Conservation (phyloP, 2,888 invertebrate species). For the Ischnura elegans region DNA sequence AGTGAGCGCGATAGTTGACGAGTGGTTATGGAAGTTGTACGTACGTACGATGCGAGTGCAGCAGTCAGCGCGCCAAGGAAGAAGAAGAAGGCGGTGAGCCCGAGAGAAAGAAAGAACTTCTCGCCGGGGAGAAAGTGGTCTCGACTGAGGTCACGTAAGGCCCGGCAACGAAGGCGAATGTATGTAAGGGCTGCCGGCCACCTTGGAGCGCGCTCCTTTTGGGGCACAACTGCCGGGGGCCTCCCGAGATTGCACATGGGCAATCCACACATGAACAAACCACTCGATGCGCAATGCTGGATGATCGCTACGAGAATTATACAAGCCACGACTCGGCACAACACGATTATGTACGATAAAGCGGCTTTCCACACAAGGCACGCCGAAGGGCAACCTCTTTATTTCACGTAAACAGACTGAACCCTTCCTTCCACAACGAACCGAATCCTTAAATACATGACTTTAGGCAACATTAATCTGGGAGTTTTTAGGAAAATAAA, state of each 20-base stretch:
- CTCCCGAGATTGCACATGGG: background rate
- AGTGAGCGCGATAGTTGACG: background rate
- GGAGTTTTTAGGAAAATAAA: too few relatives aligned
- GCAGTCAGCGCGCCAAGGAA: too few relatives aligned
- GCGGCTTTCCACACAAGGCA: too few relatives aligned
- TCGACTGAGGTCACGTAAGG: background rate
- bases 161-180: background rate
- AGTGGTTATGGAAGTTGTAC: too few relatives aligned
- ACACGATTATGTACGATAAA: background rate
- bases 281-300: too few relatives aligned
- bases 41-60: background rate
- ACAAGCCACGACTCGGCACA: background rate
- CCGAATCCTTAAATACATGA: too few relatives aligned
- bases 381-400: too few relatives aligned
- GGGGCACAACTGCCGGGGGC: background rate
- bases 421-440: too few relatives aligned
- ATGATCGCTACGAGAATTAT: background rate
- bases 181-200: constrained; percentile 8
- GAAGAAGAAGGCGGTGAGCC: background rate
- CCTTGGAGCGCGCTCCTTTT: background rate
- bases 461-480: too few relatives aligned
- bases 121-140: constrained; percentile 16
- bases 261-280: background rate
- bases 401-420: too few relatives aligned
- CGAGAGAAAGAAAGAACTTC: background rate